These are phyloP conservation scores for Pipistrellus pipistrellus DNA, from an alignment of 2,797 vertebrate species.

Conservation along the genomic window DNA sequence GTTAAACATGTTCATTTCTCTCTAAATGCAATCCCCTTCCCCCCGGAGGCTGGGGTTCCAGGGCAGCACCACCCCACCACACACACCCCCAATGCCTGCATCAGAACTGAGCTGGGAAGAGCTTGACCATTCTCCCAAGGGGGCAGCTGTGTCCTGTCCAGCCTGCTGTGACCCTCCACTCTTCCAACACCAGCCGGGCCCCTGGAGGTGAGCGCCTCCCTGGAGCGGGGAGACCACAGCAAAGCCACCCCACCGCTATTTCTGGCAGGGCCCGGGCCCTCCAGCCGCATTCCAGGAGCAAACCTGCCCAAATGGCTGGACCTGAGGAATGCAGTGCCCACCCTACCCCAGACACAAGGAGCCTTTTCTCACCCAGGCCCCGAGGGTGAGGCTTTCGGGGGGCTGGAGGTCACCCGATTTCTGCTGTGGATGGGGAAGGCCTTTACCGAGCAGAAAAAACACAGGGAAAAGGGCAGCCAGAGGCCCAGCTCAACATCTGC, in stretches of 20 bases:
- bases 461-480: constrained; percentile 78
- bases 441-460: constrained; percentile 80
- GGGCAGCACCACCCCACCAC: not conserved
- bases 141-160: constrained; percentile 13
- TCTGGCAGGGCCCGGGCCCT: not conserved
- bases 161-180: constrained; percentile 26
- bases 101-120: not conserved
- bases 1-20: not conserved
- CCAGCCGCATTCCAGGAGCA: constrained; percentile 66
- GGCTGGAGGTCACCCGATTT: constrained; percentile 61
- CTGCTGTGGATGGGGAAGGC: constrained; percentile 80
- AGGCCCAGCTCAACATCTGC: constrained; percentile 73
- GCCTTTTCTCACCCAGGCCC: constrained; percentile 79
- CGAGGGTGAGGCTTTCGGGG: not conserved
- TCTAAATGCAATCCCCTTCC: not conserved
- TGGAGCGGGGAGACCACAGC: constrained; percentile 69
- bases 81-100: not conserved
- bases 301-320: not conserved
- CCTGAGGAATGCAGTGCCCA: constrained; percentile 72
- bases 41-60: not conserved
- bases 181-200: not conserved
- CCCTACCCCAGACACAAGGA: constrained; percentile 80
- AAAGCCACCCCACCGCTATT: constrained; percentile 72
- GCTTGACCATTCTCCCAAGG: not conserved
- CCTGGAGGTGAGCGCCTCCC: not conserved